Evolutionary conservation across 2,113 vertebrate species (phyloP), one percentile per base, ranked within the genome.

Genomic region (Ploceus nigricollis): DNA sequence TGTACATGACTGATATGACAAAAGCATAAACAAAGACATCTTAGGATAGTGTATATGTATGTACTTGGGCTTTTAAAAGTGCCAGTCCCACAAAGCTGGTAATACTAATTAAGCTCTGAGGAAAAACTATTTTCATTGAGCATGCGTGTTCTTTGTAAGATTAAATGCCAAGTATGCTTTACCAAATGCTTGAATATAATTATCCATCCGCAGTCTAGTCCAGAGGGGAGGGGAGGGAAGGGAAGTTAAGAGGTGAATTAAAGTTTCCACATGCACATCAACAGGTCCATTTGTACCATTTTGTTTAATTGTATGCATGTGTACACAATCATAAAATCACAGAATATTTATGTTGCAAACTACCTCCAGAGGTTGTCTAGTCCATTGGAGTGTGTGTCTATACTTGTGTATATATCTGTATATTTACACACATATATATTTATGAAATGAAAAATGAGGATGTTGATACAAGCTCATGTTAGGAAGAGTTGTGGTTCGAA

Each of bases 1-100:
- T 50, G 39, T 54, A 39, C 3, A 1, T 35, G 42, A 33, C 9
- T 60, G 33, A 42, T 56, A 28, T 0, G 1, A 56, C 0, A 0
- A 56, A 93, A 64, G 7, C 48, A 25, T 63, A 60, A 78, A 40
- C 5, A 31, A 31, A 13, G 39, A 8, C 2, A 1, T 63, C 40
- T 81, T 40, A 77, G 57, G 33, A 57, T 4, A 70, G 14, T 13
- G 10, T 58, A 8, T 37, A 11, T 37, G 14, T n/a, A 12, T 37
- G 3, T 72, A 40, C 11, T 9, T 23, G 57, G 30, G 44, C 27
- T 90, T 93, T 90, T 79, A 44, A 91, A 79, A 72, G 40, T 37
- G 37, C 14, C 42, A 23, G 27, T 89, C 84, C 87, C 50, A 63
- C 61, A 85, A 69, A 64, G 30, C 22, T 51, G 48, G 11, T 68